These are phyloP conservation scores for Melangyna quadrimaculata DNA, from an alignment of 2,888 invertebrate species.

Conservation along the genomic window DNA sequence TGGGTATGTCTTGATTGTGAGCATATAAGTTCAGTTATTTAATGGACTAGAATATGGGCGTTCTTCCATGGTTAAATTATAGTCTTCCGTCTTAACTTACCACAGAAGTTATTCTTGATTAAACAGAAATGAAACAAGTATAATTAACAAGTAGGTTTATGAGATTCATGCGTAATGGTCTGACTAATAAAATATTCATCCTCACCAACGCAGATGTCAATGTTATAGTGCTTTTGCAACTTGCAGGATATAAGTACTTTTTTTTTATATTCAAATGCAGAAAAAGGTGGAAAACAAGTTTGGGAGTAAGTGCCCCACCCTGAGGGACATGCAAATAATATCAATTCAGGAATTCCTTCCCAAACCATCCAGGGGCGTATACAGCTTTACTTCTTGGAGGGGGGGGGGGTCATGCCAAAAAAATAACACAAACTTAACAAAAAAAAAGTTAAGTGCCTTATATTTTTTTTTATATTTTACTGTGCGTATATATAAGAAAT, in stretches of 20 bases:
- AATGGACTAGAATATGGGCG: conserved; percentile 21
- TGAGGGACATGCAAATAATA: background rate
- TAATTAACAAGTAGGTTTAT: background rate
- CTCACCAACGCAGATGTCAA: conserved; percentile 5
- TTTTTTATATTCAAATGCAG: background rate
- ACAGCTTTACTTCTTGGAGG: too few species aligned
- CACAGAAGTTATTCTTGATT: conserved; percentile 1
- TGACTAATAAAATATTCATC: conserved; percentile 15
- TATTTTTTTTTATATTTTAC: too few species aligned
- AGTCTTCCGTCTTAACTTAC: background rate
- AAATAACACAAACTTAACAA: too few species aligned
- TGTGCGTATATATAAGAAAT: too few species aligned
- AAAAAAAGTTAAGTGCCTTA: too few species aligned
- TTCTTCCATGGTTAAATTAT: conserved; percentile 16
- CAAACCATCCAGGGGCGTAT: too few species aligned
- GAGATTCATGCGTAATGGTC: background rate
- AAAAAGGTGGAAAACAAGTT: background rate
- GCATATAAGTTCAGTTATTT: conserved; percentile 26
- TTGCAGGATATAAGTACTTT: background rate
- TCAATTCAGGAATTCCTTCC: background rate
- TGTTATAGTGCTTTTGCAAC: background rate
- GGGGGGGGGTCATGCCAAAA: too few species aligned
- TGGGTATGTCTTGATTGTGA: background rate
- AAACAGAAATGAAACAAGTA: background rate
- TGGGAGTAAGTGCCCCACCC: background rate